phyloP scores from a whole-genome alignment of 2,113 vertebrate species.

The Sinocyclocheilus anshuiensis region DNA sequence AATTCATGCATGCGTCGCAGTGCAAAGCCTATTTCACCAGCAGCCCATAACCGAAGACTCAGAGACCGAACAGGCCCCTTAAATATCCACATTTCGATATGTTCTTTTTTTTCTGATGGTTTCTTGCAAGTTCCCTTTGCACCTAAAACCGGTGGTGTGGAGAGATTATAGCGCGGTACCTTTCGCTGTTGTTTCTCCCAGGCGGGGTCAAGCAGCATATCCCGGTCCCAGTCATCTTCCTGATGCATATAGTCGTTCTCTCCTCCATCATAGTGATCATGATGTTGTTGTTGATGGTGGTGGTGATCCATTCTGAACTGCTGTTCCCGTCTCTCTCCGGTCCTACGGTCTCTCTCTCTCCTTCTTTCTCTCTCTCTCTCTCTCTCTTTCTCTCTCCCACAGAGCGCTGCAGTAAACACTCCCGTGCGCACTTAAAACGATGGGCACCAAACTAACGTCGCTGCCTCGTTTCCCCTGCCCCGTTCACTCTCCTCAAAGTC shows the following conservation, averaged over 20 bases:
- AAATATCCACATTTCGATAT: not conserved
- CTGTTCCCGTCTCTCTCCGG: conserved; percentile 59
- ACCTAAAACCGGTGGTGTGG: conserved; percentile 12
- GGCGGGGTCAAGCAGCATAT: conserved; percentile 91
- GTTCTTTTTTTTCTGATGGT: not conserved
- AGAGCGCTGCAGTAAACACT: conserved; percentile 45
- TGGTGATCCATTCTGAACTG: conserved; percentile 80
- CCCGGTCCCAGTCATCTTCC: conserved; percentile 94
- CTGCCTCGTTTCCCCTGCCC: conserved; percentile 49
- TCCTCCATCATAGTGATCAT: conserved; percentile 72
- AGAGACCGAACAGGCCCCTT: not conserved
- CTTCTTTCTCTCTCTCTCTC: not conserved
- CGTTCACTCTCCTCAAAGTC: conserved; percentile 42
- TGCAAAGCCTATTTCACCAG: conserved; percentile 6
- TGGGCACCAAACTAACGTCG: conserved; percentile 68
- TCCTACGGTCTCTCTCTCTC: not conserved
- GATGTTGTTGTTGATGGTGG: conserved; percentile 30
- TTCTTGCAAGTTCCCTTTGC: conserved; percentile 51
- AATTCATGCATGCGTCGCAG: not conserved
- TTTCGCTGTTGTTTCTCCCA: conserved; percentile 99
- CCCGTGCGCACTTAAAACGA: conserved; percentile 63
- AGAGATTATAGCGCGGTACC: conserved; percentile 68
- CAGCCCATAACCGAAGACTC: not conserved
- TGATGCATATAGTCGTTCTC: conserved; percentile 87
- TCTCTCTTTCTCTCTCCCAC: conserved; percentile 1